Evolutionary conservation across 2,888 invertebrate species (phyloP), one percentile per base, ranked within the genome.

Genomic region (Rhorus exstirpatorius): DNA sequence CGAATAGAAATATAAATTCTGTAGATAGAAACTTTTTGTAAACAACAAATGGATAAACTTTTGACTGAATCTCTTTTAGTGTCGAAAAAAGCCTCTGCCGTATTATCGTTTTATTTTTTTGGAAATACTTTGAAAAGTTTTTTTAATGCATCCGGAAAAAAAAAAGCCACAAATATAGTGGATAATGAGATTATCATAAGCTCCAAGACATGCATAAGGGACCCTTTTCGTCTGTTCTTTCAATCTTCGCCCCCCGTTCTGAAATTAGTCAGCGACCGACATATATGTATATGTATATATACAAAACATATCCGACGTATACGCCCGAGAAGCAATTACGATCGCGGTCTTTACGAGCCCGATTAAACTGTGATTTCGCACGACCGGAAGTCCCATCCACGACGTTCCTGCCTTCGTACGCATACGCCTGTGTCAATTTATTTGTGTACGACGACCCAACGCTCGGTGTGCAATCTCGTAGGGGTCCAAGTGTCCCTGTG

Each of bases 311-410:
- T 61, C 41, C 60, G 35, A 70, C 46, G 68, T 51, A 58, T 55
- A 61, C 53, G 61, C 53, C 44, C 44, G 21, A 70, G 35, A 17
- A 49, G 49, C 70, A 72, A 71, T 81, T 76, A 74, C 51, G 76
- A 65, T 71, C 65, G 58, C 38, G 21, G 19, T 38, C 49, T 19
- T 70, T 65, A 58, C 65, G 70, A 75, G 76, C 60, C 61, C 76
- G 71, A 75, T 83, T 83, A 75, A 76, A 51, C 51, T 51, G 58
- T 71, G 70, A 70, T 77, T 70, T 70, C 24, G 24, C 26, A 41
- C 35, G 75, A 71, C 79, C 82, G 79, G 82, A 83, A 79, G 75
- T 77, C 58, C 58, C 51, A 44, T 38, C 58, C 41, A 68, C 60
- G 41, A 68, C 41, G 17, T 58, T 68, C 24, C 60, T 14, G 17